Evolutionary conservation across 2,888 invertebrate genomes (phyloP).

Genomic region (Apamea sordens): DNA sequence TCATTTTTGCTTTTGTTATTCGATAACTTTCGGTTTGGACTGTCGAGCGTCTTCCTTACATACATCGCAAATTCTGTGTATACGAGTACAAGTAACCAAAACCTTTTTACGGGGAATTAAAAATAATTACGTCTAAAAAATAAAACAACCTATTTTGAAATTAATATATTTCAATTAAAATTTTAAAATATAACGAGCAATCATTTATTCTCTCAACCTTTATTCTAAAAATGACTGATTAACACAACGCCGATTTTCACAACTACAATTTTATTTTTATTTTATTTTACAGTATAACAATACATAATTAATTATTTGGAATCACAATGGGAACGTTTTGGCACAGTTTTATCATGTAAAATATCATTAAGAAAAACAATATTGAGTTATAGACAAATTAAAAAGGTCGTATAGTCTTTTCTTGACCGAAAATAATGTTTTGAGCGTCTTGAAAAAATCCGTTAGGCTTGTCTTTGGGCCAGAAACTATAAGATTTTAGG

Average conservation of each 20-base stretch:
- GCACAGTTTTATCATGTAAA: conserved; percentile 59
- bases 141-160: conserved; percentile 76
- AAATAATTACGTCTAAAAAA: conserved; percentile 28
- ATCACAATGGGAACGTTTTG: conserved; percentile 73
- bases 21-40: not conserved
- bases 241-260: conserved; percentile 88
- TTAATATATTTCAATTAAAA: conserved; percentile 86
- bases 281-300: conserved; percentile 75
- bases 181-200: conserved; percentile 88
- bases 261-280: conserved; percentile 81
- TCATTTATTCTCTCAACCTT: conserved; percentile 78
- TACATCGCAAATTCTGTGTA: not conserved
- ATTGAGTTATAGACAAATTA: conserved; percentile 21
- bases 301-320: conserved; percentile 66
- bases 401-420: conserved; percentile 46
- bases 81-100: no score
- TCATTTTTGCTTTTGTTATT: not conserved
- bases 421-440: not conserved
- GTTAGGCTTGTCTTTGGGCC: not conserved
- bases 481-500: not conserved
- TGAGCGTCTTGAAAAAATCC: not conserved
- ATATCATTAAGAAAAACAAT: conserved; percentile 14
- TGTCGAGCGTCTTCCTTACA: not conserved
- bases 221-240: conserved; percentile 79
- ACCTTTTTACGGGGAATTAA: not conserved